Evolutionary conservation across 2,113 vertebrate species (phyloP).

Genomic region (Corythaixoides concolor): DNA sequence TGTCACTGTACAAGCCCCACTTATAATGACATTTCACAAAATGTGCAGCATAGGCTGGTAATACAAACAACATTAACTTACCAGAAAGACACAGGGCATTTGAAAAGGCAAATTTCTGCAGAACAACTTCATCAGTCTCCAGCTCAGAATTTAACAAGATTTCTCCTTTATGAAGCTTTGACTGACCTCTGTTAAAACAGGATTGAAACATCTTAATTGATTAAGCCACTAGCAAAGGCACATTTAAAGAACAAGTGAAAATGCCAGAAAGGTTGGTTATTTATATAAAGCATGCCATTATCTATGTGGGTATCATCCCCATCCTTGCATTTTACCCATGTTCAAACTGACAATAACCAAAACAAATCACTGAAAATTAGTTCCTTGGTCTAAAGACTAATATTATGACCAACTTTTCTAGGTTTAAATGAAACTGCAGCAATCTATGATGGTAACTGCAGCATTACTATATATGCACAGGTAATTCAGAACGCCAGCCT

Average conservation of each 20-base stretch:
- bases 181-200: constrained; percentile 82
- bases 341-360: not conserved
- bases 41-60: not conserved
- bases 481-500: not conserved
- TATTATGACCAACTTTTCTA: not conserved
- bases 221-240: not conserved
- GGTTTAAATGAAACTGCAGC: not conserved
- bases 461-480: not conserved
- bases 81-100: constrained; percentile 95
- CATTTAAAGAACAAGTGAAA: not conserved
- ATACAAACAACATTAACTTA: constrained; percentile 53
- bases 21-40: not conserved
- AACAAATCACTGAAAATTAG: not conserved
- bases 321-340: not conserved
- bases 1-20: not conserved
- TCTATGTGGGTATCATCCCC: not conserved
- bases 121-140: constrained; percentile 79
- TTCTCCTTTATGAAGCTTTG: constrained; percentile 88
- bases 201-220: constrained; percentile 7
- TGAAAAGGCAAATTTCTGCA: constrained; percentile 98
- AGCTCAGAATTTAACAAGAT: constrained; percentile 84
- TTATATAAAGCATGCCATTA: not conserved
- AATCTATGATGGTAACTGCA: not conserved
- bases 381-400: not conserved
- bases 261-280: not conserved